These are phyloP conservation scores for Equus quagga DNA, from an alignment of 2,113 vertebrate species.

Conservation along the genomic window DNA sequence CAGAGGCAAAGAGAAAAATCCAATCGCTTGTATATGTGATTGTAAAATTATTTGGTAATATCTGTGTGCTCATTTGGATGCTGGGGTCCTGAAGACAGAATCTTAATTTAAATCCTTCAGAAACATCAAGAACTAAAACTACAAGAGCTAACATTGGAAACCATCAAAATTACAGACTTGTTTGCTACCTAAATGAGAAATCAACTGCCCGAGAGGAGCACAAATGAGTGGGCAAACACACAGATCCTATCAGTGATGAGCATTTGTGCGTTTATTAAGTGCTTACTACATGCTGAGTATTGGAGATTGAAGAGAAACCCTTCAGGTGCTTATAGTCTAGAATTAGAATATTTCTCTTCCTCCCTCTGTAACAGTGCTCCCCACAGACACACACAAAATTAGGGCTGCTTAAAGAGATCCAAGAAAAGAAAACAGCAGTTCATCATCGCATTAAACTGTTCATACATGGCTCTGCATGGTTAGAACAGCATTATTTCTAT, in stretches of 20 bases:
- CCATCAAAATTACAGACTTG: background rate
- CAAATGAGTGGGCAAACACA: background rate
- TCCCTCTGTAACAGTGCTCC: background rate
- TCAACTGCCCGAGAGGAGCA: background rate
- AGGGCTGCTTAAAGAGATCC: background rate
- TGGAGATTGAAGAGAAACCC: background rate
- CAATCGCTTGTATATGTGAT: background rate
- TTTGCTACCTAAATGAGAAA: constrained; percentile 37
- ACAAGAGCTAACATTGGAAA: background rate
- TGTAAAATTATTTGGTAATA: constrained; percentile 4
- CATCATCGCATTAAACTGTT: background rate
- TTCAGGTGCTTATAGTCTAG: background rate
- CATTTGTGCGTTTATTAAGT: background rate
- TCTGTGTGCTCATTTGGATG: background rate
- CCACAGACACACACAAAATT: background rate
- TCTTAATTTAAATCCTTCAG: background rate
- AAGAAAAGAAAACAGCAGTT: background rate
- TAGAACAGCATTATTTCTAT: background rate
- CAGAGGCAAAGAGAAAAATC: background rate
- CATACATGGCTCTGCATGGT: background rate
- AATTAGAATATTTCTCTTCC: background rate
- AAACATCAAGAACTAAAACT: background rate
- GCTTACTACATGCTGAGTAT: background rate
- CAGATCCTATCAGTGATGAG: background rate
- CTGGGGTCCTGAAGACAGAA: background rate